Evolutionary conservation across 1,140 invertebrate genomes (phyloP).

Genomic region (Dendroctonus ponderosae): DNA sequence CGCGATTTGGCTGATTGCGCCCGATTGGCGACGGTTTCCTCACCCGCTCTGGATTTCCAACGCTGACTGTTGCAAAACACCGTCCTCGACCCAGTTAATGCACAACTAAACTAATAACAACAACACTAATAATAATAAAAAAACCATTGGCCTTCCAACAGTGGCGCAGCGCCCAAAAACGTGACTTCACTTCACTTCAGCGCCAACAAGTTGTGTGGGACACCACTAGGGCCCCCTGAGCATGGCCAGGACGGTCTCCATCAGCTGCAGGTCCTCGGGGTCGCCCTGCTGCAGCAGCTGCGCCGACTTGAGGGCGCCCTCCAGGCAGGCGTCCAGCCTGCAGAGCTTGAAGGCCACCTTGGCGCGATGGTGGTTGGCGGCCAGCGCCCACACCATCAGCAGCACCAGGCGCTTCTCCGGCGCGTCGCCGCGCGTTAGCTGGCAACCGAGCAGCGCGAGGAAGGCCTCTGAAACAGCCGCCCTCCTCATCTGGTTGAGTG

Average conservation of each 20-base stretch:
- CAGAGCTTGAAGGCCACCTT: conserved; percentile 50
- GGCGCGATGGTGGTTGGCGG: conserved; percentile 52
- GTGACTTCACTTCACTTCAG: too few relatives aligned
- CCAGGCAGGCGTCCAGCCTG: conserved; percentile 46
- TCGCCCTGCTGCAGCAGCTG: conserved; percentile 30
- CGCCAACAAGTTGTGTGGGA: too few relatives aligned
- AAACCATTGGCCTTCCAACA: too few relatives aligned
- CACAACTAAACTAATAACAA: too few relatives aligned
- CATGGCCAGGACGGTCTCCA: conserved; percentile 41
- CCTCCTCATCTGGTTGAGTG: neutral
- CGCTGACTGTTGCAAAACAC: too few relatives aligned
- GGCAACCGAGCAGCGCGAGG: conserved; percentile 43
- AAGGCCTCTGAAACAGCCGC: too few relatives aligned
- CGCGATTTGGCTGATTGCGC: too few relatives aligned
- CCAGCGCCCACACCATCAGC: conserved; percentile 50
- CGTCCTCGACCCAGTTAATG: too few relatives aligned
- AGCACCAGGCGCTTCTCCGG: conserved; percentile 47
- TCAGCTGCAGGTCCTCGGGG: conserved; percentile 39
- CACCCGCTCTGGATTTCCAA: too few relatives aligned
- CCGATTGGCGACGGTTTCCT: too few relatives aligned
- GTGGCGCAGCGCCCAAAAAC: too few relatives aligned
- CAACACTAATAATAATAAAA: too few relatives aligned
- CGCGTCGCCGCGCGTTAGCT: conserved; percentile 41
- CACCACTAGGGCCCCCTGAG: conserved; percentile 31
- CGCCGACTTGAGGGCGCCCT: conserved; percentile 43